A percentile compares a stretch with the other conserved stretches of the same genome.
phyloP scores from a whole-genome alignment of 2,888 invertebrate genomes.

The Lasioglossum villosulum region DNA sequence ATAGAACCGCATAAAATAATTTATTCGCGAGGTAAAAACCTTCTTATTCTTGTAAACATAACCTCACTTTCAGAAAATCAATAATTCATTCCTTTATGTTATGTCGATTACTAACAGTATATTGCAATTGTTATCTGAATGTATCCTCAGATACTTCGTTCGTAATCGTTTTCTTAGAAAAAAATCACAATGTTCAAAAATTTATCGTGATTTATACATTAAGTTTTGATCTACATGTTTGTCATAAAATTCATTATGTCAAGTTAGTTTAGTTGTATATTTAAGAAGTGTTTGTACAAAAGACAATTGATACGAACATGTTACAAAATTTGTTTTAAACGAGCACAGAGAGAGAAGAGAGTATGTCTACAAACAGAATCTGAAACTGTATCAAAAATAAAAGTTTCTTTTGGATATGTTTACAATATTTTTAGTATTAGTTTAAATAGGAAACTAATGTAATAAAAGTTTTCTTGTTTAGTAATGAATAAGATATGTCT shows the following conservation, averaged over 20 bases:
- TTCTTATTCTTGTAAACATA: conserved; percentile 75
- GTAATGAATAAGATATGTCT: not conserved
- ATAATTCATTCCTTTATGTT: conserved; percentile 73
- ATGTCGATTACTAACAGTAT: conserved; percentile 50
- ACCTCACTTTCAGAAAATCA: conserved; percentile 81
- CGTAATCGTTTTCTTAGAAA: not conserved
- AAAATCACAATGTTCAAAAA: not conserved
- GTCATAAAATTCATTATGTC: not conserved
- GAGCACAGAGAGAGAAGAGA: not conserved
- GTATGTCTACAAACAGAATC: not conserved
- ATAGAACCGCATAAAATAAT: not conserved
- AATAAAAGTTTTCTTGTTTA: not conserved
- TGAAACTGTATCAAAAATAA: not conserved
- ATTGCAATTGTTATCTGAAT: conserved; percentile 27
- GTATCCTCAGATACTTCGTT: not conserved
- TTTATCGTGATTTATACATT: conserved; percentile 3
- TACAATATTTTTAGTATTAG: not conserved
- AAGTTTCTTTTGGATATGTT: not conserved
- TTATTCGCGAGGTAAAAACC: conserved; percentile 10
- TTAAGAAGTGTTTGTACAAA: not conserved
- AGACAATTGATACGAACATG: not conserved
- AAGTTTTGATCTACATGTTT: not conserved
- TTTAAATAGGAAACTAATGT: not conserved
- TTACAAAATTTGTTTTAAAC: not conserved
- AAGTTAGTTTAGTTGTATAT: conserved; percentile 8